These are phyloP conservation scores for Sphaerophoria taeniata DNA, from an alignment of 2,888 invertebrate species.

Conservation along the genomic window DNA sequence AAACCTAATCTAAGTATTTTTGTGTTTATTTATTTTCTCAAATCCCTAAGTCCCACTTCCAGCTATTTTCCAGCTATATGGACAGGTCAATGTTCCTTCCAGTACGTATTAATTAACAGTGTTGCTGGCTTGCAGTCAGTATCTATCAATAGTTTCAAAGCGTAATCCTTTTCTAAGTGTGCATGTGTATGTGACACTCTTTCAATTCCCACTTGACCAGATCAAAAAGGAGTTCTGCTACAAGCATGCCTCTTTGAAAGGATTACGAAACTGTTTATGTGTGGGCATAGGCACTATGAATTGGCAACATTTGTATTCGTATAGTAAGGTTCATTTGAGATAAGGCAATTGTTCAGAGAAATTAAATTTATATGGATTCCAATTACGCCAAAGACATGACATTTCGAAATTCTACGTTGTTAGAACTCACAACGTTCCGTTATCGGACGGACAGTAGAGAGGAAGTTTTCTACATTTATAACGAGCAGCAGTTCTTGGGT, in stretches of 20 bases:
- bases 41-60: too few species aligned
- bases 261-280: conserved; percentile 45
- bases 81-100: too few species aligned
- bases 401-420: conserved; percentile 33
- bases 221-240: conserved; percentile 56
- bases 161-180: conserved; percentile 49
- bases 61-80: too few species aligned
- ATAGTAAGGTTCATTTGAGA: conserved; percentile 31
- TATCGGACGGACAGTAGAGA: conserved; percentile 16
- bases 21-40: too few species aligned
- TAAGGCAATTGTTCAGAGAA: conserved; percentile 59
- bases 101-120: too few species aligned
- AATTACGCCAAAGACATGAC: conserved; percentile 56
- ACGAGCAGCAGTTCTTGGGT: conserved; percentile 51
- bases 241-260: conserved; percentile 41
- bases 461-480: conserved; percentile 4
- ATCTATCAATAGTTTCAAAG: neutral
- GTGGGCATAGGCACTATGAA: neutral
- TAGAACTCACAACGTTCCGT: conserved; percentile 5
- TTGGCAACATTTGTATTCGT: neutral
- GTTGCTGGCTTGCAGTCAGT: too few species aligned
- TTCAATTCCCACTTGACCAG: conserved; percentile 56
- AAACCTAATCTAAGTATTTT: too few species aligned
- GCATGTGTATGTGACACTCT: conserved; percentile 18
- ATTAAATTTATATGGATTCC: conserved; percentile 68